These are phyloP conservation scores for Anableps anableps DNA, from an alignment of 2,797 vertebrate genomes.

Conservation along the genomic window DNA sequence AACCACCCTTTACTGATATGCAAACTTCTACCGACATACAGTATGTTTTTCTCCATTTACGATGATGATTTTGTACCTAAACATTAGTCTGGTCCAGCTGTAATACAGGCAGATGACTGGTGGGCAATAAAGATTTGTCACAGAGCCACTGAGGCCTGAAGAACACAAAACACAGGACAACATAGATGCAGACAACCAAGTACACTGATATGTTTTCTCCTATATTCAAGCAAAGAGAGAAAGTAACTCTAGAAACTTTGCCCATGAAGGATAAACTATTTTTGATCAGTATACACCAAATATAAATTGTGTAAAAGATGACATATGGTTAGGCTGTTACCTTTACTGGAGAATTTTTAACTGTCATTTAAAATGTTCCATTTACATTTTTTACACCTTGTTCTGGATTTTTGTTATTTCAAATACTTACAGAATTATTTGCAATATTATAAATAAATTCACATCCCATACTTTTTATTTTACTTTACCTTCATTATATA, in stretches of 20 bases:
- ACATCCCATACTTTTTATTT: background rate
- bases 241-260: background rate
- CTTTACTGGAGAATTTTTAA: background rate
- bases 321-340: background rate
- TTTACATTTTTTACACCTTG: background rate
- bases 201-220: background rate
- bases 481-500: background rate
- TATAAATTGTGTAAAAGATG: background rate
- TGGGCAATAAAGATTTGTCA: constrained; percentile 76
- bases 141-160: constrained; percentile 76
- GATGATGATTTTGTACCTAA: constrained; percentile 76
- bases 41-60: constrained; percentile 69
- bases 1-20: constrained; percentile 59
- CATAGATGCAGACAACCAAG: constrained; percentile 30
- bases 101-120: constrained; percentile 77
- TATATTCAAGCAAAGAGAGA: constrained; percentile 8
- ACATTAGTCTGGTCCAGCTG: constrained; percentile 78
- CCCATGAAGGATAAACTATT: background rate
- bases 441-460: background rate
- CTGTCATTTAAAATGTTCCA: background rate
- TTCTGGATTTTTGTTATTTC: too few relatives aligned
- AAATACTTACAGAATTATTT: background rate
- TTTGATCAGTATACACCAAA: background rate
- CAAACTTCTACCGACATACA: constrained; percentile 32
- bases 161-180: constrained; percentile 61